Percentiles rank a stretch among this genome's conserved stretches.
Conservation (phyloP, 2,113 vertebrate genomes). For the Psammodynastes pulverulentus region DNA sequence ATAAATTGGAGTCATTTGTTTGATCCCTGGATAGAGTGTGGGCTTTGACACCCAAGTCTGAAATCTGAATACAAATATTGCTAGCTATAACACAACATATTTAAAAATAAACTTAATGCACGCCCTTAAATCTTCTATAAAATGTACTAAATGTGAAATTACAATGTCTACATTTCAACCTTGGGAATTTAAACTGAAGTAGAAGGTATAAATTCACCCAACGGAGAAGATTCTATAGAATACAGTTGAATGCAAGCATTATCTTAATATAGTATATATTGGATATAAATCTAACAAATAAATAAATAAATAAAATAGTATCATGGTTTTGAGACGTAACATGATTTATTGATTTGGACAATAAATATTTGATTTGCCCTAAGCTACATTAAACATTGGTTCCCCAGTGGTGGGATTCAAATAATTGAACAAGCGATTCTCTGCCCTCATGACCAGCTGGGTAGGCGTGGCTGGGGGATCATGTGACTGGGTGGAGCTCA, state of each 20-base stretch:
- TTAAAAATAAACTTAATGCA: not conserved
- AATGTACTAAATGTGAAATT: not conserved
- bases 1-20: constrained; percentile 4
- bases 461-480: too few species aligned
- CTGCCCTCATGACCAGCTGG: too few species aligned
- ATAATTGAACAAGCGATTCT: too few species aligned
- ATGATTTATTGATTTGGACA: not conserved
- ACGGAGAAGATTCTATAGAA: not conserved
- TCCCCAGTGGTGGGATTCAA: too few species aligned
- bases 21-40: not conserved
- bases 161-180: not conserved
- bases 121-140: not conserved
- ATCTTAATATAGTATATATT: not conserved
- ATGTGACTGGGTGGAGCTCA: too few species aligned
- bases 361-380: not conserved
- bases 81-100: not conserved
- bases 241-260: not conserved
- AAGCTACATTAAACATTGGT: too few species aligned
- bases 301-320: not conserved
- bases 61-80: not conserved
- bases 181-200: not conserved
- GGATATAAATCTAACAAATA: too few species aligned
- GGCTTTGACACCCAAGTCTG: not conserved
- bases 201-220: not conserved
- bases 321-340: not conserved